phyloP scores from a whole-genome alignment of 2,797 vertebrate genomes.

The Tenualosa thibaudeaui region DNA sequence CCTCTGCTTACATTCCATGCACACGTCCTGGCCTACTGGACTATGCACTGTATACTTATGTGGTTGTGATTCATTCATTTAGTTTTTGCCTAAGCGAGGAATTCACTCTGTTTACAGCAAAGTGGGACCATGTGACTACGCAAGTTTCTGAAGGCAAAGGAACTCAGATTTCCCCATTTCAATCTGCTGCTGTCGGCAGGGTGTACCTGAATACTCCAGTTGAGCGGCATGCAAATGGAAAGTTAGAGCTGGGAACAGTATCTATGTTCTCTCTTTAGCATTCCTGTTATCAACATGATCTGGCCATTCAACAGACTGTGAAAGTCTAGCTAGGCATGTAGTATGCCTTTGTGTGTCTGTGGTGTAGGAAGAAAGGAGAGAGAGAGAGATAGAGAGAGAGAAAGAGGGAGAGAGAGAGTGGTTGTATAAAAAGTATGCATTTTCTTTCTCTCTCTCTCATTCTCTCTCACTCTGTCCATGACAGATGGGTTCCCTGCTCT shows the following conservation, averaged over 20 bases:
- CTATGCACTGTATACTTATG: constrained; percentile 11
- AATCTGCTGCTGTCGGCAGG: background rate
- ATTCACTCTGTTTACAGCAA: background rate
- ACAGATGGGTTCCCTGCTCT: constrained; percentile 52
- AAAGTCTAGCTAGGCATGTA: constrained; percentile 15
- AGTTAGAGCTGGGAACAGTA: constrained; percentile 8
- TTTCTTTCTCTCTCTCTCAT: background rate
- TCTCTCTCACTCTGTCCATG: constrained; percentile 34
- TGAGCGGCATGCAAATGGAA: constrained; percentile 16
- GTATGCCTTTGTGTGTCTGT: background rate
- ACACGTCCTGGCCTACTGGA: background rate
- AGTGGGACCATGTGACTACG: constrained; percentile 4
- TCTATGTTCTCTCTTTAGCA: constrained; percentile 4
- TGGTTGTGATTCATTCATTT: constrained; percentile 17
- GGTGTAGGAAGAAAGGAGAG: background rate
- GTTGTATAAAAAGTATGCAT: background rate
- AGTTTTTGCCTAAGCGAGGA: background rate
- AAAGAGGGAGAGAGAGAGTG: constrained; percentile 10
- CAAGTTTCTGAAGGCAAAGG: background rate
- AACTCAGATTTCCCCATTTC: constrained; percentile 4
- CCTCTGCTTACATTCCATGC: constrained; percentile 36
- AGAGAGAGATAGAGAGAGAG: background rate
- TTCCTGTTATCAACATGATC: constrained; percentile 22
- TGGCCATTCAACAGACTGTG: constrained; percentile 16
- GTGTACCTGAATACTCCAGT: background rate